A percentile compares a stretch with the other conserved stretches of the same genome.
phyloP scores from a whole-genome alignment of 2,888 invertebrate species.

The Brassicogethes aeneus region DNA sequence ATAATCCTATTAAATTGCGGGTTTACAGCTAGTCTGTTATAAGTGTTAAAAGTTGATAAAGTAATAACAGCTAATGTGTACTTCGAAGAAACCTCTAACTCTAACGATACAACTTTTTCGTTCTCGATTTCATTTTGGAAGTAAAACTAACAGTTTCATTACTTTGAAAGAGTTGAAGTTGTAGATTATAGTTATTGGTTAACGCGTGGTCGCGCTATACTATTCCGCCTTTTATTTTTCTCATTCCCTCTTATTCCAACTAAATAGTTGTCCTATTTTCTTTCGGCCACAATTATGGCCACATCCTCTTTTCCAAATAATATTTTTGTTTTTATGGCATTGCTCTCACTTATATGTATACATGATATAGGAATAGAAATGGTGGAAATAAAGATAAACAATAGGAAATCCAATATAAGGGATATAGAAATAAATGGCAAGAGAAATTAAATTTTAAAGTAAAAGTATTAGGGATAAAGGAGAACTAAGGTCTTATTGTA shows the following conservation, averaged over 20 bases:
- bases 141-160: conserved; percentile 30
- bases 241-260: conserved; percentile 12
- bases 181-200: conserved; percentile 22
- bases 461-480: neutral
- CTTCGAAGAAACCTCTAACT: conserved; percentile 13
- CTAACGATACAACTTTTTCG: conserved; percentile 26
- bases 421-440: neutral
- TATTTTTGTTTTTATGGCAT: too few species aligned
- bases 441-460: neutral
- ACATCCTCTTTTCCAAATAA: too few species aligned
- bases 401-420: neutral
- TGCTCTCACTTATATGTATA: too few species aligned
- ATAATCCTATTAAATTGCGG: too few species aligned
- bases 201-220: conserved; percentile 21
- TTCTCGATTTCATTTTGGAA: conserved; percentile 26
- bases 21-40: too few species aligned
- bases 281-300: too few species aligned
- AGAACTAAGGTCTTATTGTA: neutral
- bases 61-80: conserved; percentile 9
- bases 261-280: neutral
- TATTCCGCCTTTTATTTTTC: conserved; percentile 16
- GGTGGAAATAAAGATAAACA: neutral
- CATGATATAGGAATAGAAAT: neutral
- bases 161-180: conserved; percentile 23
- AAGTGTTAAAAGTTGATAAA: conserved; percentile 13